Conservation (phyloP, 2,888 invertebrate species). For the Lasioglossum figueresi region DNA sequence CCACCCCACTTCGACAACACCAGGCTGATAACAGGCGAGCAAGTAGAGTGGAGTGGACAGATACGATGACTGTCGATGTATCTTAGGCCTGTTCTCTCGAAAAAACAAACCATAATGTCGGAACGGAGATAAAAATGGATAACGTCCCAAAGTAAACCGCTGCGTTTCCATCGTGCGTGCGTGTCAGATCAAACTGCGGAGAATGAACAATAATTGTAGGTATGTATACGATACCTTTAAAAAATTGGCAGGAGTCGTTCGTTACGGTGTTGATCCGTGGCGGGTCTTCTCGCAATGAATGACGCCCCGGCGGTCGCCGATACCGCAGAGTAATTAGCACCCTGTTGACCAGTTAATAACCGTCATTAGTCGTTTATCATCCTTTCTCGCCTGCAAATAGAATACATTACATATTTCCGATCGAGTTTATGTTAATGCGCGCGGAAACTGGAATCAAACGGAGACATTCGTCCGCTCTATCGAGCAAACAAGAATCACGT, state of each 20-base stretch:
- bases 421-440: not conserved
- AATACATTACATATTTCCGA: not conserved
- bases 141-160: not conserved
- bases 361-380: not conserved
- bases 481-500: not conserved
- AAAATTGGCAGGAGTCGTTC: not conserved
- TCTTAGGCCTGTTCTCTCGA: not conserved
- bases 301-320: not conserved
- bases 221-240: not conserved
- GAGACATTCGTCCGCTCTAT: not conserved
- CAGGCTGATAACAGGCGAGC: not conserved
- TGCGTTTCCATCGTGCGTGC: not conserved
- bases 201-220: not conserved
- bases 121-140: slow-evolving; percentile 1
- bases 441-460: not conserved
- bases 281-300: not conserved
- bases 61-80: not conserved
- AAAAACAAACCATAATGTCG: not conserved
- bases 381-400: not conserved
- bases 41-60: not conserved
- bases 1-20: not conserved
- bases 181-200: not conserved
- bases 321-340: not conserved
- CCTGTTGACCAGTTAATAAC: not conserved
- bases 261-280: not conserved